A percentile compares a stretch with the other conserved stretches of the same genome.
Evolutionary conservation across 2,797 vertebrate genomes (phyloP).

Genomic region (Anabas testudineus): DNA sequence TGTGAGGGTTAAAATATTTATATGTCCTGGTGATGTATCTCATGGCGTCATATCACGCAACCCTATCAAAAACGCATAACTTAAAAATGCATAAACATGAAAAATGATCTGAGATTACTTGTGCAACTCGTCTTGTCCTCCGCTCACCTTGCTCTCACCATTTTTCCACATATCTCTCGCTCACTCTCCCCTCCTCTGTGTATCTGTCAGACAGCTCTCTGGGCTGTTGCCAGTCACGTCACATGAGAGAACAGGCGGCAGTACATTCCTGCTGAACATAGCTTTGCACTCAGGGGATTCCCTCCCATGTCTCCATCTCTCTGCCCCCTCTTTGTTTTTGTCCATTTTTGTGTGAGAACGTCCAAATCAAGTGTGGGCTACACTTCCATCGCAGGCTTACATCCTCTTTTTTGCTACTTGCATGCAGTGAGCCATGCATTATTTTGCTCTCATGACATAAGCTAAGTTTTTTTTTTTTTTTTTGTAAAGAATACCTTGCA

Average conservation of each 20-base stretch:
- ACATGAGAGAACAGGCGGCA: constrained; percentile 78
- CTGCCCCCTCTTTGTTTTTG: constrained; percentile 53
- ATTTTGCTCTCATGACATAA: constrained; percentile 36
- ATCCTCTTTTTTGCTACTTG: constrained; percentile 4
- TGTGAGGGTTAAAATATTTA: background rate
- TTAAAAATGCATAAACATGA: constrained; percentile 54
- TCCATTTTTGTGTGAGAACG: constrained; percentile 38
- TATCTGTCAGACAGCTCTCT: constrained; percentile 64
- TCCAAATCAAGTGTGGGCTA: constrained; percentile 31
- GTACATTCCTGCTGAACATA: constrained; percentile 76
- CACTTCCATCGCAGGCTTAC: constrained; percentile 24
- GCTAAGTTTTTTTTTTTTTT: constrained; percentile 33
- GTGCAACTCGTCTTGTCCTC: constrained; percentile 36
- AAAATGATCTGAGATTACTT: constrained; percentile 43
- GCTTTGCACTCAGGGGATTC: constrained; percentile 76
- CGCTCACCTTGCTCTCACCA: constrained; percentile 38
- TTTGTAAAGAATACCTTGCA: constrained; percentile 26
- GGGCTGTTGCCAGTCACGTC: constrained; percentile 74
- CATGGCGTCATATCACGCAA: background rate
- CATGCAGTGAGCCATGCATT: constrained; percentile 25
- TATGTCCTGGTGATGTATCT: background rate
- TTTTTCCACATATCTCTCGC: constrained; percentile 20
- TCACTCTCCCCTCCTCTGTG: background rate
- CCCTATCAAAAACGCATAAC: constrained; percentile 1
- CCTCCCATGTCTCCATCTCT: constrained; percentile 55